Evolutionary conservation across 2,888 invertebrate genomes (phyloP).

Genomic region (Sipha maydis): DNA sequence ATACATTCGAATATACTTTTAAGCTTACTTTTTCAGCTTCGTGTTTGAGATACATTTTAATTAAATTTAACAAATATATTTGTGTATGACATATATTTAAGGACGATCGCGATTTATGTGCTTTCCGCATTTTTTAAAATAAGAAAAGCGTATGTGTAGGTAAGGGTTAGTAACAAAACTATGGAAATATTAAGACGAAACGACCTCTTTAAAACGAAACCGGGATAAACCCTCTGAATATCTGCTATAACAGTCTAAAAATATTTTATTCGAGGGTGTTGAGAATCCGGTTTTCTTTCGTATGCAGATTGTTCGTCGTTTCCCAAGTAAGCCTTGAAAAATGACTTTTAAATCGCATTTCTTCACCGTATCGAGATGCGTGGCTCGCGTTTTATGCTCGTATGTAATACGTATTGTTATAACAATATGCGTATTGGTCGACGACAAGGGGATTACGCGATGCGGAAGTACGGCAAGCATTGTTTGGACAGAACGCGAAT

Average conservation of each 20-base stretch:
- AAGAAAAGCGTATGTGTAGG: too few species aligned
- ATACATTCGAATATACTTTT: conserved; percentile 26
- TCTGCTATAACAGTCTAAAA: background rate
- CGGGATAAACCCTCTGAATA: background rate
- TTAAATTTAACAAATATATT: background rate
- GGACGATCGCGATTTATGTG: too few species aligned
- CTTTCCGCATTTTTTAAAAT: too few species aligned
- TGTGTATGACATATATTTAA: background rate
- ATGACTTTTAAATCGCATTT: too few species aligned
- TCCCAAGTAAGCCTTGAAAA: too few species aligned
- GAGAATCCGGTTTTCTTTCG: background rate
- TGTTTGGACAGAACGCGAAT: too few species aligned
- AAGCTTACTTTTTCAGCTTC: background rate
- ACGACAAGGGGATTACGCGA: too few species aligned
- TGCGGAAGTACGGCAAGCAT: too few species aligned
- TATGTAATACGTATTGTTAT: too few species aligned
- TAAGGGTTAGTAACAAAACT: background rate
- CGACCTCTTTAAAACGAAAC: conserved; percentile 17
- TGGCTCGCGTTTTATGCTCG: too few species aligned
- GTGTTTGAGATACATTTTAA: background rate
- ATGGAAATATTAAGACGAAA: conserved; percentile 14
- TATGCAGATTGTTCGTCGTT: background rate
- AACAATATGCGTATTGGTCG: too few species aligned
- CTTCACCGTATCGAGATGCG: too few species aligned
- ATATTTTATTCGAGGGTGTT: background rate